These are phyloP conservation scores for Papilio xuthus DNA, from an alignment of 1,140 invertebrate genomes.

Conservation along the genomic window DNA sequence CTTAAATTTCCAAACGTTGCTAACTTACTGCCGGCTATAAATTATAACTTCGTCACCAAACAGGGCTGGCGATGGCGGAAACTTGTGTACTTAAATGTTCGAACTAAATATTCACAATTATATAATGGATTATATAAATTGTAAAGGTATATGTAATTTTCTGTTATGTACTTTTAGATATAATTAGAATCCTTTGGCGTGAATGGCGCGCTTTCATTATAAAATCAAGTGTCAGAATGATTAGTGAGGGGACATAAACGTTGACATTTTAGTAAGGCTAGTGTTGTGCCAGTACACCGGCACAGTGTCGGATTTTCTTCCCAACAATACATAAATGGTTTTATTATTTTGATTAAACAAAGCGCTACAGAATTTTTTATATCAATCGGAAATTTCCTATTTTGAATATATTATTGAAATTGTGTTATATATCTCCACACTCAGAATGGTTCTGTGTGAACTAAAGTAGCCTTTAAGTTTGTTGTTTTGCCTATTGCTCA, in stretches of 20 bases:
- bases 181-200: too few species aligned
- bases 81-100: background rate
- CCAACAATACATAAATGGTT: too few species aligned
- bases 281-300: too few species aligned
- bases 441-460: background rate
- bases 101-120: background rate
- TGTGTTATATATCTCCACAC: background rate
- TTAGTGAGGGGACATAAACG: too few species aligned
- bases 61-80: conserved; percentile 21
- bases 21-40: conserved; percentile 34
- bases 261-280: too few species aligned
- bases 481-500: too few species aligned
- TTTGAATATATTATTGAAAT: background rate
- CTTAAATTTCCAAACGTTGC: conserved; percentile 37
- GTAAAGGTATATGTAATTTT: background rate
- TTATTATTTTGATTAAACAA: background rate
- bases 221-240: too few species aligned
- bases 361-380: background rate
- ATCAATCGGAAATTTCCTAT: background rate
- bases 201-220: too few species aligned
- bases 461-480: background rate
- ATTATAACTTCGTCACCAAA: conserved; percentile 35
- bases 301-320: too few species aligned
- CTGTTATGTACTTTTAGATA: too few species aligned
- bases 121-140: background rate